phyloP scores from a whole-genome alignment of 2,797 vertebrate species.

The Anas acuta region DNA sequence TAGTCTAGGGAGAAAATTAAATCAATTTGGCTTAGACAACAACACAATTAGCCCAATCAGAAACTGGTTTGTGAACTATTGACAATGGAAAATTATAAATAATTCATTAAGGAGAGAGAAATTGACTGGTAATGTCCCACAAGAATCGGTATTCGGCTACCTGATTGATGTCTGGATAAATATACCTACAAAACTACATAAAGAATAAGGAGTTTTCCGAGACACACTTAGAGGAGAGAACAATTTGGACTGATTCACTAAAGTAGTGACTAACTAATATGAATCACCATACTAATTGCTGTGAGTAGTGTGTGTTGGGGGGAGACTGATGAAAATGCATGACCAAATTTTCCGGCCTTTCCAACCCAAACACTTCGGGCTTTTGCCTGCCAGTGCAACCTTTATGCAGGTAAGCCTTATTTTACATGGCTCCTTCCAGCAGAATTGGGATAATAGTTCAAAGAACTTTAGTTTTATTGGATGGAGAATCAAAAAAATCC shows the following conservation, averaged over 20 bases:
- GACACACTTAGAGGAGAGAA: neutral
- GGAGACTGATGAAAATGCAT: neutral
- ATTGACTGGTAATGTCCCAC: neutral
- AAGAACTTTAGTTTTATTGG: neutral
- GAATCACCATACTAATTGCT: neutral
- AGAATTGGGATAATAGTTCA: neutral
- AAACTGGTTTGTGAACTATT: neutral
- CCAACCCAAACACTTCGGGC: neutral
- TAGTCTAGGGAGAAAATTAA: conserved; percentile 8
- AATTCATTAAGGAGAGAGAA: neutral
- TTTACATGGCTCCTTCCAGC: neutral
- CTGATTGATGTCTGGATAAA: neutral
- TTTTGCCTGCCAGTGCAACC: neutral
- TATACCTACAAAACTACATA: neutral
- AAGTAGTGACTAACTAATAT: neutral
- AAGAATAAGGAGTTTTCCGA: neutral
- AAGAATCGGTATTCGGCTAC: neutral
- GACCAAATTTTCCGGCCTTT: neutral
- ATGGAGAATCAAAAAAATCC: neutral
- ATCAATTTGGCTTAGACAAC: neutral
- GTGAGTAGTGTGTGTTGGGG: no score
- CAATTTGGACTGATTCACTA: neutral
- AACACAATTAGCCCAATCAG: neutral
- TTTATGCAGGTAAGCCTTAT: neutral
- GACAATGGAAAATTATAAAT: neutral